Percentiles rank a stretch among this genome's conserved stretches.
These are phyloP conservation scores for Linhomoeus sp. DNA, from an alignment of 2,888 invertebrate species.

Conservation along the genomic window DNA sequence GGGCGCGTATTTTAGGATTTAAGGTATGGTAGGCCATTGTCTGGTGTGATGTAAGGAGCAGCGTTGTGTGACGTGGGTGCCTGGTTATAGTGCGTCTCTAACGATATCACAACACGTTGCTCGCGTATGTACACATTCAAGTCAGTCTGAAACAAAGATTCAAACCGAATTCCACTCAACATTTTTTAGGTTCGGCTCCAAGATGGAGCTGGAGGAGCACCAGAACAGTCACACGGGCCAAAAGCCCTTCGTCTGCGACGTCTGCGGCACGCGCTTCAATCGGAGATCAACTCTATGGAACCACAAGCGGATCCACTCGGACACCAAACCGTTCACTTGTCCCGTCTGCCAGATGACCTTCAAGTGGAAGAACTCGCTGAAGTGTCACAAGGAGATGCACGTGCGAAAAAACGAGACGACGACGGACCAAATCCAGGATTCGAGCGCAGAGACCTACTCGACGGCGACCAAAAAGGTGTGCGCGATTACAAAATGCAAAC, in stretches of 20 bases:
- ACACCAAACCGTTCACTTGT: slow-evolving; percentile 24
- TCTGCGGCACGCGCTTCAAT: slow-evolving; percentile 25
- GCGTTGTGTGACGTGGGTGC: too few species aligned
- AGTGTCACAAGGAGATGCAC: slow-evolving; percentile 25
- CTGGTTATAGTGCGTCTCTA: too few species aligned
- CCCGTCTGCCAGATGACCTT: slow-evolving; percentile 25
- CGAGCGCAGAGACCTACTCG: neutral
- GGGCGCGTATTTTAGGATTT: too few species aligned
- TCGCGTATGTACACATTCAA: too few species aligned
- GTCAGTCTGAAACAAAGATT: too few species aligned
- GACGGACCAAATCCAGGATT: neutral
- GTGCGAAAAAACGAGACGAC: slow-evolving; percentile 20
- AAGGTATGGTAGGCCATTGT: too few species aligned
- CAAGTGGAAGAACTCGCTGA: slow-evolving; percentile 26
- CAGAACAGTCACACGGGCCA: slow-evolving; percentile 24
- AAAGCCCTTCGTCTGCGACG: slow-evolving; percentile 26
- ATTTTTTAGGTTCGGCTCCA: slow-evolving; percentile 13
- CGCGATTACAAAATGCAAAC: too few species aligned
- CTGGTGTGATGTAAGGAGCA: too few species aligned
- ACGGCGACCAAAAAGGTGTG: too few species aligned
- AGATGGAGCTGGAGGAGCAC: slow-evolving; percentile 27
- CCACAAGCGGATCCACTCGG: slow-evolving; percentile 25
- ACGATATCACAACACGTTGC: too few species aligned
- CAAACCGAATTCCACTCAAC: too few species aligned
- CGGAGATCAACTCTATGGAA: slow-evolving; percentile 26